A percentile compares a stretch with the other conserved stretches of the same genome.
These are phyloP conservation scores for Glomeris maerens DNA, from an alignment of 1,140 invertebrate species.

Conservation along the genomic window DNA sequence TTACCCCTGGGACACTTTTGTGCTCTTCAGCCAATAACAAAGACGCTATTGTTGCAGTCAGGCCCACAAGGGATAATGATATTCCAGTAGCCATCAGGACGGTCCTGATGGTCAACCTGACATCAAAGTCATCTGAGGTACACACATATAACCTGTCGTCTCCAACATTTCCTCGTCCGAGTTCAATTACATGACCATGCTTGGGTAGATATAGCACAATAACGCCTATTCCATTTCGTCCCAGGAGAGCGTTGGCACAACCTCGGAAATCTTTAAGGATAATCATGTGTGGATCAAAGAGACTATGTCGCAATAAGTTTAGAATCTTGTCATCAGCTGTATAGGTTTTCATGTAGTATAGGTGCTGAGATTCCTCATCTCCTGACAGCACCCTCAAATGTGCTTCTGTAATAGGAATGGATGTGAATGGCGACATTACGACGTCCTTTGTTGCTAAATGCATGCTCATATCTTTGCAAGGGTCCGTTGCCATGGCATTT, in stretches of 20 bases:
- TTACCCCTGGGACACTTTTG: slow-evolving; percentile 19
- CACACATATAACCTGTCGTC: background rate
- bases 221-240: background rate
- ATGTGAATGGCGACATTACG: too few species aligned
- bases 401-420: too few species aligned
- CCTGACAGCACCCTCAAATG: too few species aligned
- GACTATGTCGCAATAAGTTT: too few species aligned
- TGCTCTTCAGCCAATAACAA: slow-evolving; percentile 2
- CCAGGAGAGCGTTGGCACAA: background rate
- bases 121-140: background rate
- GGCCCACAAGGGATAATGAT: background rate
- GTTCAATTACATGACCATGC: background rate
- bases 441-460: too few species aligned
- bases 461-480: too few species aligned
- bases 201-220: background rate
- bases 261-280: background rate
- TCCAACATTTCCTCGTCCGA: background rate
- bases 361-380: too few species aligned
- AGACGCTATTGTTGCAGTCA: background rate
- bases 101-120: background rate
- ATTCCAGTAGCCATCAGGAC: background rate
- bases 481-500: too few species aligned
- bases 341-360: too few species aligned
- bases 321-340: too few species aligned
- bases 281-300: background rate